phyloP scores from a whole-genome alignment of 2,797 vertebrate species.

The Simalia tracyae region DNA sequence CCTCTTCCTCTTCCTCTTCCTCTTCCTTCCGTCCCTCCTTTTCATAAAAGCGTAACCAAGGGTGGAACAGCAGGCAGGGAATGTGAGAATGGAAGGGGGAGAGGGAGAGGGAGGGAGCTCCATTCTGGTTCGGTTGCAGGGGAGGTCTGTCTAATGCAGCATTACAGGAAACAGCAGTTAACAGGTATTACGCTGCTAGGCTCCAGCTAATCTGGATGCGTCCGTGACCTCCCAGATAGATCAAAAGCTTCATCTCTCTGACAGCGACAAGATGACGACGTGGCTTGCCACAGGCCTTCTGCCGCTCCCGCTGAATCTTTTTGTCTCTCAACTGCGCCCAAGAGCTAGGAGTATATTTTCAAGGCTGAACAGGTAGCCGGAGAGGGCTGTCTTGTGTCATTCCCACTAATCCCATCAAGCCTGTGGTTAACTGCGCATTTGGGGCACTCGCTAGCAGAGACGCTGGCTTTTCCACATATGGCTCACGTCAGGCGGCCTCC shows the following conservation, averaged over 20 bases:
- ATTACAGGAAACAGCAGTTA: slow-evolving; percentile 65
- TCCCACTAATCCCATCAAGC: slow-evolving; percentile 93
- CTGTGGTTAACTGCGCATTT: slow-evolving; percentile 87
- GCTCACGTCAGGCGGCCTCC: slow-evolving; percentile 89
- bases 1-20: neutral
- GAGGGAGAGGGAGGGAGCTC: neutral
- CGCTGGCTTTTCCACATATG: slow-evolving; percentile 99
- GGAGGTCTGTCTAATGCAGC: slow-evolving; percentile 66
- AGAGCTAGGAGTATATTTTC: slow-evolving; percentile 88
- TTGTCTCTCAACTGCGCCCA: slow-evolving; percentile 84
- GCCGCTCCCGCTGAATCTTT: slow-evolving; percentile 71
- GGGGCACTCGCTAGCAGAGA: slow-evolving; percentile 90
- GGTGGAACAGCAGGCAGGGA: neutral
- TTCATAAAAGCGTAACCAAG: neutral
- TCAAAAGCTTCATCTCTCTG: slow-evolving; percentile 84
- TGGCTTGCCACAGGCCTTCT: slow-evolving; percentile 80
- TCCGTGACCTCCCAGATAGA: slow-evolving; percentile 78
- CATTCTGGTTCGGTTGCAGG: slow-evolving; percentile 56
- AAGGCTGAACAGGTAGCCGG: slow-evolving; percentile 92
- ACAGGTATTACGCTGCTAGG: slow-evolving; percentile 73
- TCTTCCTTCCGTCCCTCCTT: neutral
- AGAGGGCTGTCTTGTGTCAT: slow-evolving; percentile 91
- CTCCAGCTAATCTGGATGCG: slow-evolving; percentile 65
- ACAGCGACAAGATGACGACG: slow-evolving; percentile 92
- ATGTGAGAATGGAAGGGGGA: too few species aligned